phyloP scores from a whole-genome alignment of 2,797 vertebrate genomes.

The Petrocephalus schoutedeni region DNA sequence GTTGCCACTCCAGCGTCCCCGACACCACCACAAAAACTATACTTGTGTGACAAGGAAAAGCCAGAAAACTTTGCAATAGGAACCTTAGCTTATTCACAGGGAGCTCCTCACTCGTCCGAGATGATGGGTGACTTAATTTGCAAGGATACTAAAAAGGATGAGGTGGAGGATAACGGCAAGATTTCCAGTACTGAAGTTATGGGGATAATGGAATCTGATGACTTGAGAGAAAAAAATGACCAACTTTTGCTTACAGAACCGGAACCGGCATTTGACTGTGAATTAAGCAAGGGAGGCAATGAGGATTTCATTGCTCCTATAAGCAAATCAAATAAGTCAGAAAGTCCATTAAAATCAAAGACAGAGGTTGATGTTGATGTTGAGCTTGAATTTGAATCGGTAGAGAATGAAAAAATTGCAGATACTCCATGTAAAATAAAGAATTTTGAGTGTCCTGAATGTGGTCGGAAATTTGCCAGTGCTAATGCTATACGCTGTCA shows the following conservation, averaged over 20 bases:
- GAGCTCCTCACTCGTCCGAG: not conserved
- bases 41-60: constrained; percentile 31
- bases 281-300: constrained; percentile 60
- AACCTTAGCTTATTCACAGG: constrained; percentile 23
- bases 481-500: constrained; percentile 60
- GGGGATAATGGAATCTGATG: constrained; percentile 56
- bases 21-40: constrained; percentile 29
- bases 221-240: constrained; percentile 40
- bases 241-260: constrained; percentile 47
- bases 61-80: constrained; percentile 23
- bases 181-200: constrained; percentile 64
- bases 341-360: constrained; percentile 37
- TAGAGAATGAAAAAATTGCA: constrained; percentile 29
- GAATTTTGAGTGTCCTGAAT: constrained; percentile 60
- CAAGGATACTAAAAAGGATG: constrained; percentile 44
- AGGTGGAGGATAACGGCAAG: constrained; percentile 48
- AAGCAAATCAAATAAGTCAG: constrained; percentile 20
- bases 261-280: constrained; percentile 61
- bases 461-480: constrained; percentile 60
- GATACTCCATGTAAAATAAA: constrained; percentile 21
- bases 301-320: constrained; percentile 36
- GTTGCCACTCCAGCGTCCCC: not conserved
- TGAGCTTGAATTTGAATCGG: constrained; percentile 56
- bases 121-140: constrained; percentile 28
- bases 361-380: constrained; percentile 59